Percentiles rank a stretch among this genome's conserved stretches.
These are phyloP conservation scores for Chromis chromis DNA, from an alignment of 2,797 vertebrate genomes.

Conservation along the genomic window DNA sequence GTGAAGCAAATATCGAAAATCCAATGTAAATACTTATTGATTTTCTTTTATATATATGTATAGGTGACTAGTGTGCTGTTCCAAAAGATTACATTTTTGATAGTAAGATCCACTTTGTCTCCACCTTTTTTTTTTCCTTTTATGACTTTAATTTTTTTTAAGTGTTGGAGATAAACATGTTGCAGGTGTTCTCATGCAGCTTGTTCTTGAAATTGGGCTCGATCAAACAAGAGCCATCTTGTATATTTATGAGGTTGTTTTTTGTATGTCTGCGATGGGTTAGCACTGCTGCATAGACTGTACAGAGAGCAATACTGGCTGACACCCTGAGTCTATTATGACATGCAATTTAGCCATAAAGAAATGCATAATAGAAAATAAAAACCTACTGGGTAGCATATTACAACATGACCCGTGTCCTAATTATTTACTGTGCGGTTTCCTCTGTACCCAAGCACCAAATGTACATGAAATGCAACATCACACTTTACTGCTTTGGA, in stretches of 20 bases:
- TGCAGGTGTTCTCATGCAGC: slow-evolving; percentile 66
- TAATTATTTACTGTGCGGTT: slow-evolving; percentile 74
- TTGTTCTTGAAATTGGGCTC: slow-evolving; percentile 65
- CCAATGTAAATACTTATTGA: slow-evolving; percentile 84
- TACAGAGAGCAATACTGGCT: slow-evolving; percentile 78
- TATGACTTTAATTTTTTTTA: slow-evolving; percentile 68
- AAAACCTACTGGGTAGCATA: slow-evolving; percentile 79
- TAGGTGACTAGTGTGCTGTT: slow-evolving; percentile 87
- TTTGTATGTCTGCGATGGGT: slow-evolving; percentile 70
- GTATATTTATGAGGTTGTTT: slow-evolving; percentile 77
- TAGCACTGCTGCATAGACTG: slow-evolving; percentile 71
- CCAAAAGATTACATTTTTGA: slow-evolving; percentile 80
- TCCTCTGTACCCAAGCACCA: slow-evolving; percentile 70
- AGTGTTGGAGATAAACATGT: slow-evolving; percentile 69
- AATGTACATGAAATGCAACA: slow-evolving; percentile 74
- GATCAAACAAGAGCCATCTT: slow-evolving; percentile 66
- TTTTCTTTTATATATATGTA: slow-evolving; percentile 86
- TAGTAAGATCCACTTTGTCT: slow-evolving; percentile 79
- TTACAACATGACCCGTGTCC: slow-evolving; percentile 77
- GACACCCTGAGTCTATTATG: slow-evolving; percentile 65
- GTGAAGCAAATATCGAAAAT: slow-evolving; percentile 73
- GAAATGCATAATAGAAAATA: slow-evolving; percentile 78
- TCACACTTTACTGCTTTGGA: slow-evolving; percentile 73
- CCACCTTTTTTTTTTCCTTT: slow-evolving; percentile 48
- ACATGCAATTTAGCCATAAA: slow-evolving; percentile 72